These are phyloP conservation scores for Aphelocoma californica DNA, from an alignment of 2,797 vertebrate genomes.

Conservation along the genomic window DNA sequence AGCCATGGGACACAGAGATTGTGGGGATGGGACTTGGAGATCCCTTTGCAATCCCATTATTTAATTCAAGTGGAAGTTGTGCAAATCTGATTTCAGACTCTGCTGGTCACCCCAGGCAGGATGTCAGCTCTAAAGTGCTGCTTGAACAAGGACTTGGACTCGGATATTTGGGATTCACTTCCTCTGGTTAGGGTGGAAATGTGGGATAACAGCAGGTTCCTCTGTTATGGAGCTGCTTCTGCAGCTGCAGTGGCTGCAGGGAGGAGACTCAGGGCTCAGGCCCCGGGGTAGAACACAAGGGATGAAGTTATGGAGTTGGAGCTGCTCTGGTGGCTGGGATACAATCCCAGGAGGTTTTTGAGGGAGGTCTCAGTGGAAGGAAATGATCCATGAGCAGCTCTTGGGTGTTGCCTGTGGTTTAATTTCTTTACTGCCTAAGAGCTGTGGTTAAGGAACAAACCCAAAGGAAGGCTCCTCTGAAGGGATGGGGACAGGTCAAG, in stretches of 20 bases:
- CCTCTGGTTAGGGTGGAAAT: background rate
- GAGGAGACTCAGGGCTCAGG: background rate
- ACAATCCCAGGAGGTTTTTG: background rate
- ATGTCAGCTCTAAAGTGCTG: background rate
- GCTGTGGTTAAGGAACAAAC: background rate
- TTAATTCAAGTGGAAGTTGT: background rate
- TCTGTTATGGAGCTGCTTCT: background rate
- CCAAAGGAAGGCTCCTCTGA: background rate
- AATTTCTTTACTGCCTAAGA: background rate
- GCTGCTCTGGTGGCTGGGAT: background rate
- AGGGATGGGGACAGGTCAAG: background rate
- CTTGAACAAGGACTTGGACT: background rate
- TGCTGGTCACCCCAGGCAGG: background rate
- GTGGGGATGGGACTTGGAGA: background rate
- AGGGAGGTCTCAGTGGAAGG: background rate
- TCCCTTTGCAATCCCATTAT: background rate
- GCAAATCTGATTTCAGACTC: background rate
- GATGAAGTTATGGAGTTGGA: background rate
- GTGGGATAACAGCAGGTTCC: background rate
- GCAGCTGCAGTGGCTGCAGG: background rate
- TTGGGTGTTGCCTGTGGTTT: background rate
- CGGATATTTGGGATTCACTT: background rate
- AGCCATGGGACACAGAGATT: background rate
- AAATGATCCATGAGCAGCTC: background rate
- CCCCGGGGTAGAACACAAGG: background rate